Evolutionary conservation across 2,888 invertebrate species (phyloP).

Genomic region (Colostygia pectinataria): DNA sequence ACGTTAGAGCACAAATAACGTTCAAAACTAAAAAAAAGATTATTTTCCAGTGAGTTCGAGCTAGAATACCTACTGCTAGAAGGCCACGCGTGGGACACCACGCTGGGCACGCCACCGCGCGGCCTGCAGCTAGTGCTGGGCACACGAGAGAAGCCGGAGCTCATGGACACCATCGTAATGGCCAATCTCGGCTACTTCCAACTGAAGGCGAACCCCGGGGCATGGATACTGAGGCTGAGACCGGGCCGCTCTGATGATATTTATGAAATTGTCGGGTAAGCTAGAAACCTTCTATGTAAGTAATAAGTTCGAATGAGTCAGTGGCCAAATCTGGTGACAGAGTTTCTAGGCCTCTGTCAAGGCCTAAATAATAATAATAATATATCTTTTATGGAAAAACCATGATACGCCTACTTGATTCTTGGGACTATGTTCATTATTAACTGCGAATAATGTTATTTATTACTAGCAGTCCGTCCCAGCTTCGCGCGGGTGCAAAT

Average conservation of each 20-base stretch:
- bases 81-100: constrained; percentile 97
- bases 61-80: constrained; percentile 96
- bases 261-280: constrained; percentile 92
- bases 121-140: constrained; percentile 98
- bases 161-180: constrained; percentile 99
- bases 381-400: no score
- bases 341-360: no score
- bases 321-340: no score
- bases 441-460: no score
- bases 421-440: no score
- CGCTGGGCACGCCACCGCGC: constrained; percentile 95
- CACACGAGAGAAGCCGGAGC: constrained; percentile 88
- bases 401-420: no score
- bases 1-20: no score
- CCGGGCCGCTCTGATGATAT: constrained; percentile 97
- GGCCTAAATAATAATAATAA: no score
- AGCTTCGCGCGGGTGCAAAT: no score
- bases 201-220: constrained; percentile 98
- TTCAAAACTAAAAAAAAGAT: no score
- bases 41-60: constrained; percentile 94
- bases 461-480: no score
- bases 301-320: no score
- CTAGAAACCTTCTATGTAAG: constrained; percentile 14
- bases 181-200: constrained; percentile 99
- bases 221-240: constrained; percentile 94